A percentile compares a stretch with the other conserved stretches of the same genome.
These are phyloP conservation scores for Microcebus jonahi DNA, from an alignment of 2,113 vertebrate genomes.

Conservation along the genomic window DNA sequence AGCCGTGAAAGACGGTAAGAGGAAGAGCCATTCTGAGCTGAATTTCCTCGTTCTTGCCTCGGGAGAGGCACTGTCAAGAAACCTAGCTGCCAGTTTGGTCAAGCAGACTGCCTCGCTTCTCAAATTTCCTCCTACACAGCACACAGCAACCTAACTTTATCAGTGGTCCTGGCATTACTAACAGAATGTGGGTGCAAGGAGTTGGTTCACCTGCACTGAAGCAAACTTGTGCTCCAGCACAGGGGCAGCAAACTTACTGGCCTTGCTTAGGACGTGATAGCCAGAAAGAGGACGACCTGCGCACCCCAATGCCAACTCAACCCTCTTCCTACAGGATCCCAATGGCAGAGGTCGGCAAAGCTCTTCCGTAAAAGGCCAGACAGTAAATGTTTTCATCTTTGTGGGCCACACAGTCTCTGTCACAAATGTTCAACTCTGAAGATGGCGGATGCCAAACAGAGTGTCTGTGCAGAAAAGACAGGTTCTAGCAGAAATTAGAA, in stretches of 20 bases:
- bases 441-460: too few species aligned
- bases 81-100: neutral
- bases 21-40: neutral
- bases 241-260: neutral
- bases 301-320: neutral
- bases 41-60: neutral
- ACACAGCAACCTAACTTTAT: neutral
- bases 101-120: neutral
- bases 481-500: too few species aligned
- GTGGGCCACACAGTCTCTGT: neutral
- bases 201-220: neutral
- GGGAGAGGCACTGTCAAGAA: neutral
- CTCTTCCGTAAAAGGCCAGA: neutral
- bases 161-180: neutral
- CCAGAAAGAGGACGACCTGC: neutral
- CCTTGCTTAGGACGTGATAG: neutral
- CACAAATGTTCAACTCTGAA: neutral
- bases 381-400: neutral
- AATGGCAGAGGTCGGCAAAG: neutral
- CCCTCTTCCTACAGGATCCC: neutral
- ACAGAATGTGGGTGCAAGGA: neutral
- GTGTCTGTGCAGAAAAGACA: too few species aligned
- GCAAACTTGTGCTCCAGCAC: neutral
- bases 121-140: neutral
- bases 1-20: neutral